Base-by-base conservation (phyloP, 2,888 invertebrate species). In the Ichneumoninae sp. region DNA sequence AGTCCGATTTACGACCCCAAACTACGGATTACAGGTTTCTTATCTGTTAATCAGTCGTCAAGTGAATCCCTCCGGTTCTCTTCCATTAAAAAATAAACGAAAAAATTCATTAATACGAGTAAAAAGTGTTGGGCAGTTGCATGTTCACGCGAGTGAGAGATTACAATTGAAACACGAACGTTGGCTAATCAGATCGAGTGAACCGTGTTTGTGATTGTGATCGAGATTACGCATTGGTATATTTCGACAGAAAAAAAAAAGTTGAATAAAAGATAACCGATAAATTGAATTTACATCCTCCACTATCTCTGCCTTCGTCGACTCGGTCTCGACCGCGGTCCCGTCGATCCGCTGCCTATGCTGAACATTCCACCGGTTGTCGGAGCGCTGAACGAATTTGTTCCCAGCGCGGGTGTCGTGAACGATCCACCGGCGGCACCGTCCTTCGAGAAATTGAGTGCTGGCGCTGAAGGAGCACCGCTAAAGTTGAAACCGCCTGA, bases 281-380 rank as follows among this genome's bases (percentile, higher is more conserved):
- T 62, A 75, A 76, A 77, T 83, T 60, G 44, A 87, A 85, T 90
- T 93, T 93, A 92, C 90, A 92, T 90, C 91, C 91, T 93, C 91
- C 92, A 93, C 93, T 93, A 93, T 93, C 93, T 93, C 78, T 91
- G 91, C 78, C 91, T 90, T 87, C 93, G 92, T 84, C 94, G 93
- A 54, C 91, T 89, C 50, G 92, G 89, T 72, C 94, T 91, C 60
- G 93, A 89, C 83, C 94, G 92, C n/a, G 94, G 92, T n/a, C 93
- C 92, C 19, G 90, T 94, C 7, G 92, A 93, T 16, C 94, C 94
- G 1, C 94, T 92, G 13, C 95, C 95, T 82, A 95, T 95, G 87
- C 93, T 95, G 86, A 95, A 95, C 94, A 94, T 94, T 69, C 93
- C 90, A 19, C 86, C 69, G 44, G 77, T n/a, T 40, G 87, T 22